Evolutionary conservation across 2,888 invertebrate genomes (phyloP).

Genomic region (Drosophila borborema): DNA sequence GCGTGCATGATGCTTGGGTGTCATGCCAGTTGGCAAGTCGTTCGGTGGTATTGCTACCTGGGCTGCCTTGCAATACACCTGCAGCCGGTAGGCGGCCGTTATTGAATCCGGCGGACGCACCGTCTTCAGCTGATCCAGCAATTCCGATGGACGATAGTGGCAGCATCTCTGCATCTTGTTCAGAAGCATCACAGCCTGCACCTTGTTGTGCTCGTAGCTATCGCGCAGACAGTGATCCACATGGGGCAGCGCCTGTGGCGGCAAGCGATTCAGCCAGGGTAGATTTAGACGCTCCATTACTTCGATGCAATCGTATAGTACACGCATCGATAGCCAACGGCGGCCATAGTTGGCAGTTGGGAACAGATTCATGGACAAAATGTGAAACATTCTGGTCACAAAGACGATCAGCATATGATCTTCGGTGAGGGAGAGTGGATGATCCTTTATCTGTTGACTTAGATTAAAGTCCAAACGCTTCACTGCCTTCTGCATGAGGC

Average conservation of each 20-base stretch:
- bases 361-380: conserved; percentile 87
- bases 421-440: not conserved
- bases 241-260: conserved; percentile 46
- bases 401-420: conserved; percentile 85
- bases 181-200: conserved; percentile 69
- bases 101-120: conserved; percentile 91
- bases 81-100: conserved; percentile 90
- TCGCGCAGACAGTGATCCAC: conserved; percentile 88
- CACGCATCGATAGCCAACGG: conserved; percentile 87
- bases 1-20: conserved; percentile 53
- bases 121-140: conserved; percentile 87
- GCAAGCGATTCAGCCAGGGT: conserved; percentile 81
- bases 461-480: conserved; percentile 86
- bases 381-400: conserved; percentile 85
- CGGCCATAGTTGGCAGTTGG: conserved; percentile 87
- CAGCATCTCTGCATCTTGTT: conserved; percentile 9
- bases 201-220: conserved; percentile 92
- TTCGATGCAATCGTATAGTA: conserved; percentile 85
- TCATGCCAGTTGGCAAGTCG: rapidly evolving
- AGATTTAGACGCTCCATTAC: conserved; percentile 58
- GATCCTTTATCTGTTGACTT: conserved; percentile 54
- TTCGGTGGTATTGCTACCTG: conserved; percentile 9
- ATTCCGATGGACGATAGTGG: conserved; percentile 7
- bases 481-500: conserved; percentile 88
- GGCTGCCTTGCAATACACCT: conserved; percentile 80